Evolutionary conservation across 1,140 invertebrate species (phyloP), one percentile per base, ranked within the genome.

Genomic region (Bacillus rossius): DNA sequence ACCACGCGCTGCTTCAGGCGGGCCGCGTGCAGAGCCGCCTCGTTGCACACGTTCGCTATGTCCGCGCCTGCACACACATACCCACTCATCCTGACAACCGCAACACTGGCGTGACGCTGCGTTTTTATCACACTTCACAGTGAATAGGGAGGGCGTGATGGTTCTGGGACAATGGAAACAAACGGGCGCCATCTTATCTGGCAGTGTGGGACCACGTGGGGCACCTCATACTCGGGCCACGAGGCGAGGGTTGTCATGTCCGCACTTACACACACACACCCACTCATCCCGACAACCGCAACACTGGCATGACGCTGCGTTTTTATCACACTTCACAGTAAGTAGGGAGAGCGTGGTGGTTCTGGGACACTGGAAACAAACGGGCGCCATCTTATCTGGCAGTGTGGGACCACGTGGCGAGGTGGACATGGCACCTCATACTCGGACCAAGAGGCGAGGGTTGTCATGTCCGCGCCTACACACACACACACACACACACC

Each of bases 21-120:
- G 1, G 94, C 95, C 5, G 94, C 94, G 75, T 93, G 87, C 29
- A 98, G 74, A 2, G 94, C 95, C 1, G 94, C 88, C 76, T 98
- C 94, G 74, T 98, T 98, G 63, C 91, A 93, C 3, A 97, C 88
- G 72, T 96, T 97, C 8, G 92, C 90, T 61, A 98, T 95, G 71
- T 97, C 93, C 40, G 94, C 95, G 23, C 92, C 87, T 85, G 64
- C 68, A 78, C 16, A 17, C 20, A 45, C 20, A 45, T 3, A 17
- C 3, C 5, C 16, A 17, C 20, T 4, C 3, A 13, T 45, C 7
- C 20, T 22, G 3, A 45, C 20, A 40, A 40, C n/a, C 38, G n/a
- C 38, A 40, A n/a, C 10, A 10, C 10, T 40, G 38, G n/a, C n/a
- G 10, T 40, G 10, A 40, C n/a, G 38, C n/a, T 10, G n/a, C 10